These are phyloP conservation scores for Formica aserva DNA, from an alignment of 2,888 invertebrate species.

Conservation along the genomic window DNA sequence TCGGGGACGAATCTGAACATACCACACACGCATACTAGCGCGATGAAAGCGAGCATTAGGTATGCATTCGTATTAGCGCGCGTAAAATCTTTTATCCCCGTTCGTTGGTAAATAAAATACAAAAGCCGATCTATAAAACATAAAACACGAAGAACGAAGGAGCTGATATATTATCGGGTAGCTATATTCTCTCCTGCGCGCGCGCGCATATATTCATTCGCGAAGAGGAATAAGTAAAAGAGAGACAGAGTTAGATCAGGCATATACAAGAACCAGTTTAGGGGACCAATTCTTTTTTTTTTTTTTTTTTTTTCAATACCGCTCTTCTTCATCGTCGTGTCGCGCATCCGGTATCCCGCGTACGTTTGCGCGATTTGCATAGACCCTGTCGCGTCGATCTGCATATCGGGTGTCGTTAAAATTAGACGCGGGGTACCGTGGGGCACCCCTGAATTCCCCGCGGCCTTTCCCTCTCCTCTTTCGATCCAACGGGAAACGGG, in stretches of 20 bases:
- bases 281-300: slow-evolving; percentile 70
- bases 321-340: slow-evolving; percentile 64
- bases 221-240: slow-evolving; percentile 18
- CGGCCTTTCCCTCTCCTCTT: slow-evolving; percentile 36
- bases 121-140: slow-evolving; percentile 76
- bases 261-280: slow-evolving; percentile 62
- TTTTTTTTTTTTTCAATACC: slow-evolving; percentile 71
- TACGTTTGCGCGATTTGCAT: slow-evolving; percentile 82
- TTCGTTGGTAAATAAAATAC: slow-evolving; percentile 59
- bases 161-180: slow-evolving; percentile 80
- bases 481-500: slow-evolving; percentile 53
- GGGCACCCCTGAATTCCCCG: slow-evolving; percentile 65
- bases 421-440: slow-evolving; percentile 80
- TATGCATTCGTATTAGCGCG: slow-evolving; percentile 62
- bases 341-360: slow-evolving; percentile 60
- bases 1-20: slow-evolving; percentile 1
- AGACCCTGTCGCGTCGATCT: slow-evolving; percentile 82
- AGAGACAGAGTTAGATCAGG: slow-evolving; percentile 7
- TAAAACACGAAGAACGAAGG: slow-evolving; percentile 78
- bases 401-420: slow-evolving; percentile 85
- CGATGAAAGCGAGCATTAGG: slow-evolving; percentile 58
- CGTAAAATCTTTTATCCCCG: slow-evolving; percentile 47
- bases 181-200: background rate
- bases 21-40: slow-evolving; percentile 20
- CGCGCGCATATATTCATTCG: slow-evolving; percentile 47